Conservation (phyloP, 2,113 vertebrate genomes). For the Prunella himalayana region DNA sequence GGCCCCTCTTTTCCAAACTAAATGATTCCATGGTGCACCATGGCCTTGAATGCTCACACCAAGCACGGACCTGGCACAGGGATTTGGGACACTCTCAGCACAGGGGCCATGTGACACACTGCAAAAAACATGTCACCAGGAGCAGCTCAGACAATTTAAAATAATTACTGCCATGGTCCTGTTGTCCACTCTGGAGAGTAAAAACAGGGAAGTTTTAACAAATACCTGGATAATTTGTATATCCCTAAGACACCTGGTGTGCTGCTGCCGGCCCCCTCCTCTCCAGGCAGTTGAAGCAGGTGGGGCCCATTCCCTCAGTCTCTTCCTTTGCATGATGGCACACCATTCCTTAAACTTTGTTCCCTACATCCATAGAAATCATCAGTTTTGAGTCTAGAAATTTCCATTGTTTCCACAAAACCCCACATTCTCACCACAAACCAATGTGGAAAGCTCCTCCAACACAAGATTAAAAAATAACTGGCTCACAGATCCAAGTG, state of each 20-base stretch:
- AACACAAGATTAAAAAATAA: background rate
- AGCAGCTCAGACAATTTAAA: background rate
- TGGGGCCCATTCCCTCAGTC: background rate
- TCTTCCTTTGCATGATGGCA: accelerated
- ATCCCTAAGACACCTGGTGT: background rate
- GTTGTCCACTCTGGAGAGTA: background rate
- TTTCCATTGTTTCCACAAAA: background rate
- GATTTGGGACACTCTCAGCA: background rate
- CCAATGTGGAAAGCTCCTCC: background rate
- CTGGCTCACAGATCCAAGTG: background rate
- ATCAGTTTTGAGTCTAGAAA: background rate
- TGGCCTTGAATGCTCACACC: accelerated
- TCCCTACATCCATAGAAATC: accelerated
- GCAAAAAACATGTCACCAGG: background rate
- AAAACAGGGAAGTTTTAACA: background rate
- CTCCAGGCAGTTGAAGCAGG: background rate
- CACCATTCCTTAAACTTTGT: background rate
- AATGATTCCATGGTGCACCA: background rate
- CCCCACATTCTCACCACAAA: background rate
- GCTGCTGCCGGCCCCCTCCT: background rate
- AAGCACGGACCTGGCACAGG: accelerated
- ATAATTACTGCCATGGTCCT: background rate
- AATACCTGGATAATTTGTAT: background rate
- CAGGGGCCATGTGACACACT: background rate
- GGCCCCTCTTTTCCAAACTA: background rate